phyloP scores from a whole-genome alignment of 1,140 invertebrate genomes.

The Hylaeus anthracinus region DNA sequence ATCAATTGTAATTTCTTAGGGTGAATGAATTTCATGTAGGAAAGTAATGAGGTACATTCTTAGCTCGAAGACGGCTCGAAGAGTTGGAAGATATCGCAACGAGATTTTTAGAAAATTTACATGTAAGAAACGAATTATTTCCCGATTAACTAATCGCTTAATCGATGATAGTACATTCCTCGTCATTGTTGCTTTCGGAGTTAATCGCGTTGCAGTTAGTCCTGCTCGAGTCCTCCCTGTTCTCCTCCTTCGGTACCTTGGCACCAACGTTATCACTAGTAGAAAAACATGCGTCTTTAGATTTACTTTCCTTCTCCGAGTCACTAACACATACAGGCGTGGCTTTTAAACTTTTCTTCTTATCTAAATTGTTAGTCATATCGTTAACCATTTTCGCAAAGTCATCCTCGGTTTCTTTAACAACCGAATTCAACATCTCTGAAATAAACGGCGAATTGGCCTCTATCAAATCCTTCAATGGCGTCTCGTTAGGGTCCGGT shows the following conservation, averaged over 20 bases:
- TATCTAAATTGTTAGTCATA: background rate
- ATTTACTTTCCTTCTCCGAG: background rate
- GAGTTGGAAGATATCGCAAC: too few relatives aligned
- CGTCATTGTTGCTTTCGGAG: slow-evolving; percentile 10
- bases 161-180: slow-evolving; percentile 55
- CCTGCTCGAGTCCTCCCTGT: background rate
- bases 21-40: too few relatives aligned
- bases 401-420: background rate
- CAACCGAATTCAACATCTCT: slow-evolving; percentile 57
- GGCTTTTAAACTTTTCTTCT: background rate
- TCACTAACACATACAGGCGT: background rate
- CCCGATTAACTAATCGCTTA: slow-evolving; percentile 27
- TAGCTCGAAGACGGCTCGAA: too few relatives aligned
- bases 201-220: background rate
- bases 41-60: too few relatives aligned
- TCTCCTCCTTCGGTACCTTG: background rate
- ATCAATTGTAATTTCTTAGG: too few relatives aligned
- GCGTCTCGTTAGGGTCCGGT: slow-evolving; percentile 33
- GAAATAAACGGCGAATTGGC: slow-evolving; percentile 67
- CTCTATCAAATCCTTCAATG: slow-evolving; percentile 71
- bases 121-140: too few relatives aligned
- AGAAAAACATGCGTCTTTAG: background rate
- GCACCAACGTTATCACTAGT: background rate
- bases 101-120: too few relatives aligned
- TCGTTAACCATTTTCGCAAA: slow-evolving; percentile 3